Evolutionary conservation across 2,797 vertebrate genomes (phyloP).

Genomic region (Enteromius paludinosus): DNA sequence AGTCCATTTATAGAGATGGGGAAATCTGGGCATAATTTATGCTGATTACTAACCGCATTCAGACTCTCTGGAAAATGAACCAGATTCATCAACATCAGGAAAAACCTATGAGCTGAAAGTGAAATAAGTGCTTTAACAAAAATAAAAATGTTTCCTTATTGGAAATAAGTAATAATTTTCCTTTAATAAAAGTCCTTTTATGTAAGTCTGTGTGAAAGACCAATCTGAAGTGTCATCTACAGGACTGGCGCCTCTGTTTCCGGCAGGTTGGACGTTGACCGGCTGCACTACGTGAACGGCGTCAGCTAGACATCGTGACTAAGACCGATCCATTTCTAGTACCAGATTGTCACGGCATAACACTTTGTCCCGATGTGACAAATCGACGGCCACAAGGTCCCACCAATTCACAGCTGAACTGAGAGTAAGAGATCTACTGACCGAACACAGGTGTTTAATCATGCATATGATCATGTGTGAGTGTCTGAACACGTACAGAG

Average conservation of each 20-base stretch:
- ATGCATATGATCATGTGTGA: neutral
- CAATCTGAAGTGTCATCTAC: neutral
- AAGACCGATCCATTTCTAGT: conserved; percentile 22
- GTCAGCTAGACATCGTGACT: neutral
- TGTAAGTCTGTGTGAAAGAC: neutral
- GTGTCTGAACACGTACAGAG: neutral
- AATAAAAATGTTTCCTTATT: neutral
- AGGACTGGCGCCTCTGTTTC: conserved; percentile 13
- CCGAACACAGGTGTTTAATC: conserved; percentile 49
- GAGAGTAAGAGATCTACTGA: conserved; percentile 11
- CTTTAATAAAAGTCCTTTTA: neutral
- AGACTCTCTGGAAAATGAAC: neutral
- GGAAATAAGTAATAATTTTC: neutral
- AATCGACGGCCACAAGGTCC: neutral
- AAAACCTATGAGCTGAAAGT: neutral
- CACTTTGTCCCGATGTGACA: neutral
- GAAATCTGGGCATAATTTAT: neutral
- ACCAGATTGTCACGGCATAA: neutral
- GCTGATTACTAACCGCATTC: neutral
- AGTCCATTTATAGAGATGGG: neutral
- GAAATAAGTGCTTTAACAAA: neutral
- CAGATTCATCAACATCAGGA: neutral
- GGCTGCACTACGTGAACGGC: conserved; percentile 23
- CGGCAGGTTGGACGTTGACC: conserved; percentile 43
- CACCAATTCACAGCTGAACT: neutral